Base-by-base conservation (phyloP, 2,797 vertebrate genomes). In the Pogonophryne albipinna region DNA sequence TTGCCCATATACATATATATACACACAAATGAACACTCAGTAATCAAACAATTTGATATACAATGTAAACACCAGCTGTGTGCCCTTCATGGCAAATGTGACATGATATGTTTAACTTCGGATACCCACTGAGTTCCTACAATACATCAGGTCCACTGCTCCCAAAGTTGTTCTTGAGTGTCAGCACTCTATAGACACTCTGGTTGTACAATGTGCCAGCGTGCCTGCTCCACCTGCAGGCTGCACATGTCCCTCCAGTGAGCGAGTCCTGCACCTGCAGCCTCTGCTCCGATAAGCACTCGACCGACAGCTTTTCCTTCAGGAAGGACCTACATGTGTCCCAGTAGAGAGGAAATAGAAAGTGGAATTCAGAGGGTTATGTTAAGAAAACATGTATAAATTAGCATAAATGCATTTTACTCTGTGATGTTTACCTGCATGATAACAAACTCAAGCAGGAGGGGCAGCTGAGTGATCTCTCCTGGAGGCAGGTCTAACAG, bases 221-320 rank as follows among this genome's bases (percentile, higher is more conserved):
- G 72, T 0, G 88, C 85, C 0, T 86, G 92, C 83, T 96, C 95
- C 87, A 90, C 76, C 50, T 91, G 91, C 62, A n/a, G 82, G 73
- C 60, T 84, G 73, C 93, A 95, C 93, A 92, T 89, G 70, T 95
- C 94, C 67, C 89, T 92, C 95, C 95, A 95, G 79, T 96, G 95
- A 47, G 71, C 76, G 10, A 67, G 78, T 56, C 94, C 93, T 0
- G 81, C 73, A 52, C 92, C 91, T 0, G 87, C 79, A 46, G 87
- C 89, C 0, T 53, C 79, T 0, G 88, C 74, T 4, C 94, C 93
- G 19, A 96, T 92, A 57, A 76, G 51, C 50, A 96, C 89, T 2
- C 19, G 75, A 31, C 94, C 95, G 20, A 95, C 87, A 7, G 45
- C 56, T 4, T 66, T 73, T 51, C 77, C 84, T 0, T 79, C 87